These are phyloP conservation scores for Lutjanus erythropterus DNA, from an alignment of 2,113 vertebrate species.

Conservation along the genomic window DNA sequence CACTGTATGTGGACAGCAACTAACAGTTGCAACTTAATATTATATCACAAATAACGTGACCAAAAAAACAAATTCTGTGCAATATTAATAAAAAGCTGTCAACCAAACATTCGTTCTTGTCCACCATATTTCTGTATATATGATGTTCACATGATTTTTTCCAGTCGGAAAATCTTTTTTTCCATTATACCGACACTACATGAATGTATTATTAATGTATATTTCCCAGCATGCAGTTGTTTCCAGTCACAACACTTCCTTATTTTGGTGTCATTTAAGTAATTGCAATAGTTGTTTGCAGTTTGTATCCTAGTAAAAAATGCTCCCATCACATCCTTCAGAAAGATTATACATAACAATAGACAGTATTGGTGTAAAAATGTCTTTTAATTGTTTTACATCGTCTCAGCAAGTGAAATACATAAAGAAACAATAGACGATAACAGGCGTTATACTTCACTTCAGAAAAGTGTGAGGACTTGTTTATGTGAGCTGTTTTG, in stretches of 20 bases:
- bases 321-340: too few species aligned
- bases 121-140: too few species aligned
- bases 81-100: too few species aligned
- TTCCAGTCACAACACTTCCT: neutral
- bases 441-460: neutral
- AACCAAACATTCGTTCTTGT: too few species aligned
- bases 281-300: neutral
- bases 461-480: neutral
- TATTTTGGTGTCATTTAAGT: neutral
- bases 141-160: too few species aligned
- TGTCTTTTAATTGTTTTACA: neutral
- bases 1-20: too few species aligned
- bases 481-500: neutral
- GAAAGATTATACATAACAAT: neutral
- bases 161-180: too few species aligned
- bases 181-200: neutral
- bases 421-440: neutral
- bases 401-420: neutral
- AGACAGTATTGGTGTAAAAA: neutral
- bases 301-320: too few species aligned
- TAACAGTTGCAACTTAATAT: too few species aligned
- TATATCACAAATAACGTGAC: too few species aligned
- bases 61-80: too few species aligned
- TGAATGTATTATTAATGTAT: neutral
- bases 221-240: neutral